A percentile compares a stretch with the other conserved stretches of the same genome.
Evolutionary conservation across 2,888 invertebrate species (phyloP).

Genomic region (Danaus chrysippus): DNA sequence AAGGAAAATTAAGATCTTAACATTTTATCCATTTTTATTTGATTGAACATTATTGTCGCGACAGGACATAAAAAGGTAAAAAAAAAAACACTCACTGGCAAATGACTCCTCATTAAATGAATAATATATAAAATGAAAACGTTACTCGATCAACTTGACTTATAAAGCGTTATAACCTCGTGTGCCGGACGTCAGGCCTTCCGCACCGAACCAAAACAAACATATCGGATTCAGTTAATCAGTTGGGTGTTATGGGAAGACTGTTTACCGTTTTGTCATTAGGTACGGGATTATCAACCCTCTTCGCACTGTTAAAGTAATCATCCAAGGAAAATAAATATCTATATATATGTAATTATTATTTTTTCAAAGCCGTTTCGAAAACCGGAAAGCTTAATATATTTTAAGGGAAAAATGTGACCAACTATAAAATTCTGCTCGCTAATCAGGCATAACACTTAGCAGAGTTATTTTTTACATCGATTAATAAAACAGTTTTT

Average conservation of each 20-base stretch:
- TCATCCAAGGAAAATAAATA: neutral
- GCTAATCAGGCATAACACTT: too few species aligned
- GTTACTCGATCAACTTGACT: slow-evolving; percentile 33
- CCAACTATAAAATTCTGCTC: too few species aligned
- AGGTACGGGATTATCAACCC: slow-evolving; percentile 10
- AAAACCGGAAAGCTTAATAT: too few species aligned
- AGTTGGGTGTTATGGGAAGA: too few species aligned
- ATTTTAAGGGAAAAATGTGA: too few species aligned
- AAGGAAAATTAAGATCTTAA: too few species aligned
- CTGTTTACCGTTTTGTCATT: slow-evolving; percentile 29
- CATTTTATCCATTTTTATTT: too few species aligned
- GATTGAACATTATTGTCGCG: neutral
- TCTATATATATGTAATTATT: neutral
- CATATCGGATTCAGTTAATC: slow-evolving; percentile 49
- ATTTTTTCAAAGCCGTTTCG: neutral
- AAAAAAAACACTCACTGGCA: neutral
- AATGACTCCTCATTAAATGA: neutral
- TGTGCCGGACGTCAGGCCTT: slow-evolving; percentile 32
- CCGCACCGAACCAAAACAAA: too few species aligned
- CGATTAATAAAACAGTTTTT: too few species aligned
- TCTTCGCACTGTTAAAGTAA: slow-evolving; percentile 9
- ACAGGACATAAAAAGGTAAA: neutral
- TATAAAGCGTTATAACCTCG: slow-evolving; percentile 37
- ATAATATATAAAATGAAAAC: slow-evolving; percentile 15
- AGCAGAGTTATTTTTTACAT: too few species aligned